These are phyloP conservation scores for Felis chaus DNA, from an alignment of 2,113 vertebrate genomes.

Conservation along the genomic window DNA sequence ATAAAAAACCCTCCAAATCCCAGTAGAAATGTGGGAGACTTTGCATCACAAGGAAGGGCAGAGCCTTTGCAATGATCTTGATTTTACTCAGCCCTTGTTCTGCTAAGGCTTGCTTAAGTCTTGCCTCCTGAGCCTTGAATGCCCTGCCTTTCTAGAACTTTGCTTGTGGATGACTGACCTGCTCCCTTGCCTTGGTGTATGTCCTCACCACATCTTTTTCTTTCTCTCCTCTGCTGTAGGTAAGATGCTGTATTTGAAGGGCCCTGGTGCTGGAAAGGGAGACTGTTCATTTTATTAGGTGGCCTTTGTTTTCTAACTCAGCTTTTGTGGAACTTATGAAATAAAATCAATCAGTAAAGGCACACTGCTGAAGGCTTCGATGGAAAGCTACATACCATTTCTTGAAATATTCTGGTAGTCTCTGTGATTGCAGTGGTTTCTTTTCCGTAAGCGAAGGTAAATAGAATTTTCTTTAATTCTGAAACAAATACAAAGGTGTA, in stretches of 20 bases:
- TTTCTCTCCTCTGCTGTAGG: neutral
- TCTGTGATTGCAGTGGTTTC: constrained; percentile 88
- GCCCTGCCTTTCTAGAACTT: neutral
- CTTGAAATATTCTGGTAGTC: constrained; percentile 87
- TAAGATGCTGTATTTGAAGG: neutral
- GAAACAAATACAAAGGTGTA: constrained; percentile 70
- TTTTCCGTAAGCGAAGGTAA: constrained; percentile 82
- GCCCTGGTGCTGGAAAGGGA: neutral
- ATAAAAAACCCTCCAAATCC: too few relatives aligned
- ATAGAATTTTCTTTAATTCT: constrained; percentile 85
- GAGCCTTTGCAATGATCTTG: neutral
- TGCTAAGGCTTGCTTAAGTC: neutral
- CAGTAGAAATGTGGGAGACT: neutral
- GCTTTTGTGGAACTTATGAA: neutral
- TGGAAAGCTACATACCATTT: constrained; percentile 82
- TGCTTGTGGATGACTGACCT: neutral
- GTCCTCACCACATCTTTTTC: neutral
- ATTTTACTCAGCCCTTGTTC: neutral
- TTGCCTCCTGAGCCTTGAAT: neutral
- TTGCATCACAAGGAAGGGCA: too few relatives aligned
- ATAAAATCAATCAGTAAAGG: neutral
- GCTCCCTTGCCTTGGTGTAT: accelerated
- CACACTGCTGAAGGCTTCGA: neutral
- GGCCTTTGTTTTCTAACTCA: neutral
- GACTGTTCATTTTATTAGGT: neutral